Base-by-base conservation (phyloP, 30 jellyfish, hydroid and myxozoan species). In the Aurelia aurita complex sp. Pacific region DNA sequence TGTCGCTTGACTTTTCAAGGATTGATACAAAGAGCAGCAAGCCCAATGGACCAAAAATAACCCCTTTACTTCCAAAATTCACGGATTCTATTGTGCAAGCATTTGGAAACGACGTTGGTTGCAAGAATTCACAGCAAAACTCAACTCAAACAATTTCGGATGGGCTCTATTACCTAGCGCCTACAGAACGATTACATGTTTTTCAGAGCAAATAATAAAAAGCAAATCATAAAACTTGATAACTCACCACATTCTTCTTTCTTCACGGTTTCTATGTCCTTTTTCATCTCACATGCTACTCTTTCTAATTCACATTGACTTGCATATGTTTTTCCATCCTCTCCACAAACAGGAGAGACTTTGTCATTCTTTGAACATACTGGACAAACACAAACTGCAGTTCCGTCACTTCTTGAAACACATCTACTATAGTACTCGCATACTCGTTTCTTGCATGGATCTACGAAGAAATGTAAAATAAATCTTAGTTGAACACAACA, bases 281-380 rank as follows among this genome's bases (percentile, higher is more conserved):
- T 61, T 42, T 80, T 75, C 69, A 16, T 51, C 57, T 76, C n/a
- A 73, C 98, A 93, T 6, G 89, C 11, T 40, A 10, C 75, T 14
- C n/a, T 18, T 80, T 73, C 65, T 73, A 94, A 50, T 29, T 85
- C 79, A 72, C 99, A 94, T 60, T 69, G 76, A 74, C 66, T 87
- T 5, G 96, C 97, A 81, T 82, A 94, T 53, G 99, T 87, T 40
- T 43, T 55, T 53, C 96, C 96, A 85, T 94, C 88, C 57, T 91
- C 88, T 17, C 97, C 97, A 85, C 99, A 94, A 15, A 89, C 96
- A 16, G 88, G 96, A 42, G 70, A 43, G 51, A 69, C 80, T 1
- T 9, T 33, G 1, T 66, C 65, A n/a, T 75, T 38, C 19, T 15
- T 63, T 34, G 70, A 67, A 52, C 97, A 89, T 16, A 64, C 9